Evolutionary conservation across 2,797 vertebrate genomes (phyloP).

Genomic region (Clarias fuscus): DNA sequence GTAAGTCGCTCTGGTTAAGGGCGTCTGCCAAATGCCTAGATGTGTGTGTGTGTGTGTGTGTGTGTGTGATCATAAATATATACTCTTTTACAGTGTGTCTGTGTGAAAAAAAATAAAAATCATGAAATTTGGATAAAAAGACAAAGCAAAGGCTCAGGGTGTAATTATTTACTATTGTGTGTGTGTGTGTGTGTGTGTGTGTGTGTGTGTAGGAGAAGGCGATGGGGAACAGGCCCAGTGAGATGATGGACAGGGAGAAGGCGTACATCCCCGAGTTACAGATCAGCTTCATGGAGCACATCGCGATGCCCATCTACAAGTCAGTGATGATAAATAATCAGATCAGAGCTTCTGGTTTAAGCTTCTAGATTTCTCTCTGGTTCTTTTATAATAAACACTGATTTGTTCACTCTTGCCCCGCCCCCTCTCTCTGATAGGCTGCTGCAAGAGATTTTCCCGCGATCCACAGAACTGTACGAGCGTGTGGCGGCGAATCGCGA

Average conservation of each 20-base stretch:
- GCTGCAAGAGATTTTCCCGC: constrained; percentile 90
- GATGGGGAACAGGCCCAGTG: constrained; percentile 96
- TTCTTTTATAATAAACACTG: not conserved
- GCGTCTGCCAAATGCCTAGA: too few relatives aligned
- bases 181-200: constrained; percentile 48
- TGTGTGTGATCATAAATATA: too few relatives aligned
- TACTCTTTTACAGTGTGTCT: constrained; percentile 3
- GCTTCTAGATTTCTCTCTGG: not conserved
- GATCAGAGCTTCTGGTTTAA: not conserved
- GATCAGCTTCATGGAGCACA: constrained; percentile 99
- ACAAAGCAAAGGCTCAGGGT: not conserved
- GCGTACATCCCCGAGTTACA: constrained; percentile 97
- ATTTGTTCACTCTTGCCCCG: not conserved
- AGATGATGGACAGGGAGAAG: constrained; percentile 99
- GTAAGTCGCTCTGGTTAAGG: too few relatives aligned
- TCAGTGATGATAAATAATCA: constrained; percentile 61
- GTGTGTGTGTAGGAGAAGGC: constrained; percentile 86
- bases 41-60: constrained; percentile 3
- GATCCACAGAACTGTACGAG: constrained; percentile 85
- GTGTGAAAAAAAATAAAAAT: not conserved
- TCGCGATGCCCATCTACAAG: constrained; percentile 99
- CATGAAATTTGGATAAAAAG: not conserved
- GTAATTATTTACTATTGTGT: not conserved
- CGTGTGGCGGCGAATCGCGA: constrained; percentile 90
- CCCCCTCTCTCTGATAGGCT: constrained; percentile 70